Conservation (phyloP, 2,888 invertebrate genomes). For the Acleris literana region DNA sequence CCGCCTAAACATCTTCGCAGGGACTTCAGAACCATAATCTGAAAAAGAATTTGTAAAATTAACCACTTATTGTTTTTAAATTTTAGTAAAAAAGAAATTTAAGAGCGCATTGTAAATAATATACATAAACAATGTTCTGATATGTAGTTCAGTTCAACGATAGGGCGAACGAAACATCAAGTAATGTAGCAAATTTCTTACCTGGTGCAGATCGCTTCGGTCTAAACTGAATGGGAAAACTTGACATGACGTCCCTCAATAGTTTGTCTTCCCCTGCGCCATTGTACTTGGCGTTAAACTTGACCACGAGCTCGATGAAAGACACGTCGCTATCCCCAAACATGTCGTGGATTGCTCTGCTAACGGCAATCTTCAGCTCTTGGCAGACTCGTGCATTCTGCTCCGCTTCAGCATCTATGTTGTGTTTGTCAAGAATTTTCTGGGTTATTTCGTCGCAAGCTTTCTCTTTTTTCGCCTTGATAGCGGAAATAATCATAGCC, state of each 20-base stretch:
- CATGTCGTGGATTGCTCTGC: conserved; percentile 57
- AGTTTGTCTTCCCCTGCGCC: conserved; percentile 59
- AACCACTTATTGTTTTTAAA: background rate
- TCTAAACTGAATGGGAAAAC: conserved; percentile 57
- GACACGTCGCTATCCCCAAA: conserved; percentile 65
- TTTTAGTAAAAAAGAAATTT: background rate
- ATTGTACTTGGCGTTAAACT: conserved; percentile 61
- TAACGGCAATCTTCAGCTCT: conserved; percentile 53
- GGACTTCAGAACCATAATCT: conserved; percentile 53
- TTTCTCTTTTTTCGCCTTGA: conserved; percentile 60
- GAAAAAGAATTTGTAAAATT: conserved; percentile 46
- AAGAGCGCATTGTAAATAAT: no score
- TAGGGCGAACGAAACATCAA: background rate
- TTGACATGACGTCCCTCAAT: conserved; percentile 57
- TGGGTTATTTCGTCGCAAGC: conserved; percentile 60
- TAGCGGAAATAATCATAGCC: conserved; percentile 8
- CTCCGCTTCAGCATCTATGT: conserved; percentile 48
- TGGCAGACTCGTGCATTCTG: conserved; percentile 51
- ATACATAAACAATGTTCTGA: no score
- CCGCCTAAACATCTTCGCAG: conserved; percentile 50
- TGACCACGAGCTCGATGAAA: conserved; percentile 67
- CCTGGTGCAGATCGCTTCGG: conserved; percentile 62
- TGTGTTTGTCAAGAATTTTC: conserved; percentile 57
- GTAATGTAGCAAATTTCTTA: conserved; percentile 49
- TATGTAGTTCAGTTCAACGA: no score